Percentiles rank a stretch among this genome's conserved stretches.
phyloP scores from a whole-genome alignment of 1,140 invertebrate species.

The Camponotus vicinus region DNA sequence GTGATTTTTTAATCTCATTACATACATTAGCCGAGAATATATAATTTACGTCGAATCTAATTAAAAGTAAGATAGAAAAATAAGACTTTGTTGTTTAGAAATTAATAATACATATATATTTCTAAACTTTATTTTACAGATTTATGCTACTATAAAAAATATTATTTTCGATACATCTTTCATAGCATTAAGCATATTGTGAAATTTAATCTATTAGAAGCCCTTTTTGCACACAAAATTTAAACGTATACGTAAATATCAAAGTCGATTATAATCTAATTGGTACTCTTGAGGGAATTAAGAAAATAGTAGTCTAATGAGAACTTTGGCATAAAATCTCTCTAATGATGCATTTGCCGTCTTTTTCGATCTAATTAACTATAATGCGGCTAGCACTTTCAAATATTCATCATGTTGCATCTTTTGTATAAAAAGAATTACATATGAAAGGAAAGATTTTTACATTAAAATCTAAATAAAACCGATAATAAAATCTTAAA shows the following conservation, averaged over 20 bases:
- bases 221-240: not conserved
- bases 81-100: too few relatives aligned
- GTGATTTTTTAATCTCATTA: too few relatives aligned
- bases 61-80: too few relatives aligned
- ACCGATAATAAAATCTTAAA: constrained; percentile 17
- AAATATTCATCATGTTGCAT: not conserved
- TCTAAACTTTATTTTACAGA: too few relatives aligned
- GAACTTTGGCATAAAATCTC: not conserved
- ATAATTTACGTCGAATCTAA: too few relatives aligned
- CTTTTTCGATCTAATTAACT: not conserved
- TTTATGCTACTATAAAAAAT: too few relatives aligned
- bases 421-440: not conserved
- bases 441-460: not conserved
- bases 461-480: not conserved
- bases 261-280: constrained; percentile 65
- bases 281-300: constrained; percentile 55
- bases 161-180: too few relatives aligned
- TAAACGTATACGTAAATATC: constrained; percentile 25
- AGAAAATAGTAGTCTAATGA: constrained; percentile 57
- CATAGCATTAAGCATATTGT: too few relatives aligned
- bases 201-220: not conserved
- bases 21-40: too few relatives aligned
- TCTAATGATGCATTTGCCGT: not conserved
- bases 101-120: too few relatives aligned
- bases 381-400: not conserved